Evolutionary conservation across 2,113 vertebrate species (phyloP).

Genomic region (Agelaius phoeniceus): DNA sequence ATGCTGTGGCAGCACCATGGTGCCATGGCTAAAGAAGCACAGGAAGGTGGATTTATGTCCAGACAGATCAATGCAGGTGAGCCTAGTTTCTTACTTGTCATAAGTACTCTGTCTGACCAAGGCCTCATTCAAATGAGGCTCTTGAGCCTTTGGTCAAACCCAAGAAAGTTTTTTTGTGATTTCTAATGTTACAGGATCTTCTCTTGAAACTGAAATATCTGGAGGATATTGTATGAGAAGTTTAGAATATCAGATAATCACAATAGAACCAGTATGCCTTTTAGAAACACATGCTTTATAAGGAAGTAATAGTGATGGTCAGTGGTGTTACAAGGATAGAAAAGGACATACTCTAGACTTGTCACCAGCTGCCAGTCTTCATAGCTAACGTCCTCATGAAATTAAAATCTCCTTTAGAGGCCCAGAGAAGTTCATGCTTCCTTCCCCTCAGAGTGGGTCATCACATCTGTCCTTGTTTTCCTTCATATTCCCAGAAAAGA

Average conservation of each 20-base stretch:
- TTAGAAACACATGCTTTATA: not conserved
- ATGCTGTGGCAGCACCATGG: not conserved
- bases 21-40: not conserved
- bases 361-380: not conserved
- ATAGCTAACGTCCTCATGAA: not conserved
- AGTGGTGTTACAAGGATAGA: not conserved
- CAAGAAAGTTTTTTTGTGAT: not conserved
- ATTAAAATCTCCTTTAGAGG: not conserved
- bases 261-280: not conserved
- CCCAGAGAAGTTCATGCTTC: not conserved
- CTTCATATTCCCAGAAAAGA: not conserved
- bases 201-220: not conserved
- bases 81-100: not conserved
- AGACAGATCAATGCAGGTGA: not conserved
- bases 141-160: not conserved
- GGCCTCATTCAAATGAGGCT: accelerated
- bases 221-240: not conserved
- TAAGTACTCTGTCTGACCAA: not conserved
- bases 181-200: not conserved
- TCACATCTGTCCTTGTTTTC: not conserved
- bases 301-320: not conserved
- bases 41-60: not conserved
- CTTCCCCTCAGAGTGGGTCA: not conserved
- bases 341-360: not conserved
- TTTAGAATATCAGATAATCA: not conserved